Percentiles rank a stretch among this genome's conserved stretches.
These are phyloP conservation scores for Piaya cayana DNA, from an alignment of 2,113 vertebrate species.

Conservation along the genomic window DNA sequence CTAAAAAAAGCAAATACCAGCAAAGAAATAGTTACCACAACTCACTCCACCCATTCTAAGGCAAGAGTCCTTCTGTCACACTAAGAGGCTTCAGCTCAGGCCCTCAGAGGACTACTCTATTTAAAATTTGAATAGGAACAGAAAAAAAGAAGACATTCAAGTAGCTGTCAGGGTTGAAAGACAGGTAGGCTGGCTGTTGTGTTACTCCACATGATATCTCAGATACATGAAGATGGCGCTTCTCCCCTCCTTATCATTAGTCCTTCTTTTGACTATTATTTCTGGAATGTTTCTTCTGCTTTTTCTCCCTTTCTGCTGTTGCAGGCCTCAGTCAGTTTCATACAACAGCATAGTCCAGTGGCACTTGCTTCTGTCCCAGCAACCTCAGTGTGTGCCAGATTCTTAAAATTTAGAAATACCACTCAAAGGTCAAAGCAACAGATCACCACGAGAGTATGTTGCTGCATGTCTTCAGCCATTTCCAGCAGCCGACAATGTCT, in stretches of 20 bases:
- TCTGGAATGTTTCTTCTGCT: neutral
- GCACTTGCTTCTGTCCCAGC: neutral
- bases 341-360: accelerated
- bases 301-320: neutral
- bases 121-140: slow-evolving; percentile 6
- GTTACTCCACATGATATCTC: neutral
- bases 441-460: neutral
- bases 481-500: neutral
- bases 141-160: neutral
- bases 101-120: neutral
- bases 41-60: neutral
- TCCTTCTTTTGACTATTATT: neutral
- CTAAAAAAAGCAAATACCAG: neutral
- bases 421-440: neutral
- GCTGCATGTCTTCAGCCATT: neutral
- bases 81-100: neutral
- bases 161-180: neutral
- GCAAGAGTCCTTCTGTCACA: neutral
- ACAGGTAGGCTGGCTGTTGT: neutral
- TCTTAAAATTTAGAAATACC: neutral
- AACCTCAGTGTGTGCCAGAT: neutral
- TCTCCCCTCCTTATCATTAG: neutral
- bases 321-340: neutral
- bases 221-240: neutral
- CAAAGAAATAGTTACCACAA: neutral